Percentiles rank a stretch among this genome's conserved stretches.
phyloP scores from a whole-genome alignment of 2,113 vertebrate genomes.

The Cyanocitta stelleri region DNA sequence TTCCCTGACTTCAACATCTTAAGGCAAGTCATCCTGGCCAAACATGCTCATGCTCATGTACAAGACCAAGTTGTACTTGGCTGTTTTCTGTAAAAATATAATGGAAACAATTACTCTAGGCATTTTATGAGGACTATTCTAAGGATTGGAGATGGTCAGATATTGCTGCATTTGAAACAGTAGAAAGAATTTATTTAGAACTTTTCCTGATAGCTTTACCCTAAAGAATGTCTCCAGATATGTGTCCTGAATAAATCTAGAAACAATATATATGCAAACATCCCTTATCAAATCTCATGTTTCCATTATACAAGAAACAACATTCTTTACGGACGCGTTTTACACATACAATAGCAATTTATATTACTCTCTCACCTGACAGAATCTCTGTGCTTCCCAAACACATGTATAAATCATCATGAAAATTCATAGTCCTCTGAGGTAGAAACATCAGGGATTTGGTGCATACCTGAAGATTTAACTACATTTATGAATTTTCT shows the following conservation, averaged over 20 bases:
- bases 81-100: not conserved
- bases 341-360: not conserved
- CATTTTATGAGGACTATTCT: not conserved
- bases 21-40: not conserved
- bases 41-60: not conserved
- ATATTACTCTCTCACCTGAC: not conserved
- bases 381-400: conserved; percentile 1
- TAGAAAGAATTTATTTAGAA: not conserved
- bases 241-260: not conserved
- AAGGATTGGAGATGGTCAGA: not conserved
- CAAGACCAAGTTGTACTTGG: not conserved
- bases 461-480: conserved; percentile 24
- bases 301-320: not conserved
- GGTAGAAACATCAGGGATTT: not conserved
- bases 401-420: conserved; percentile 21
- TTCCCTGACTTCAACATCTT: not conserved
- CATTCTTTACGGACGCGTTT: not conserved
- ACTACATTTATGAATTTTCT: conserved; percentile 2
- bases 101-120: not conserved
- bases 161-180: not conserved
- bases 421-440: not conserved
- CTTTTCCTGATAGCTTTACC: not conserved
- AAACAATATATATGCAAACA: not conserved
- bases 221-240: not conserved
- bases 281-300: not conserved